Conservation (phyloP, 2,888 invertebrate genomes). For the Cephalotes varians region DNA sequence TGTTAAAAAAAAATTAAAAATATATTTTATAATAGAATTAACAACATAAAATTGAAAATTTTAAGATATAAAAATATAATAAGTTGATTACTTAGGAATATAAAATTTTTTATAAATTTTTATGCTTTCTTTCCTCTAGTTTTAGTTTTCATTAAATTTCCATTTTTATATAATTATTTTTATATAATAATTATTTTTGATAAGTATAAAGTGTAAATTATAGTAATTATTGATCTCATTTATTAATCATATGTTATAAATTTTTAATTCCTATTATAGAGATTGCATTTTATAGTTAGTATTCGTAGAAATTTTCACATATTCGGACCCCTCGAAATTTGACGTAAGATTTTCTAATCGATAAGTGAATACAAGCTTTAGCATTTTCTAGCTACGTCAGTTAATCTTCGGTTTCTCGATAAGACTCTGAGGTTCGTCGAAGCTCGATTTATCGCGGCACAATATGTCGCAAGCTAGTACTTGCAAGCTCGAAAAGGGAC, state of each 20-base stretch:
- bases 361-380: constrained; percentile 54
- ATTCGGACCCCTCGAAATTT: background rate
- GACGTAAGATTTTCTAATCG: constrained; percentile 31
- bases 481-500: constrained; percentile 63
- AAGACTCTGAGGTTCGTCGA: constrained; percentile 68
- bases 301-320: background rate
- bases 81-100: background rate
- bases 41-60: background rate
- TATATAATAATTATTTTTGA: too few relatives aligned
- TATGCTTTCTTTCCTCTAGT: background rate
- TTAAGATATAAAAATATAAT: background rate
- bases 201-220: background rate
- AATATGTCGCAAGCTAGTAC: constrained; percentile 71
- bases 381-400: constrained; percentile 62
- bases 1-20: background rate
- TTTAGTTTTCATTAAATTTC: background rate
- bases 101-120: background rate
- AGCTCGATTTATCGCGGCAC: constrained; percentile 72
- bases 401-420: constrained; percentile 64
- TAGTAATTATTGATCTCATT: background rate
- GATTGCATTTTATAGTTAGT: background rate
- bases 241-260: background rate
- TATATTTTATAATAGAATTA: background rate
- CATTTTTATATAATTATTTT: background rate
- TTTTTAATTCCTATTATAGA: background rate